A percentile compares a stretch with the other conserved stretches of the same genome.
These are phyloP conservation scores for Caenorhabditis sp. DNA, from an alignment of 2,888 invertebrate genomes.

Conservation along the genomic window DNA sequence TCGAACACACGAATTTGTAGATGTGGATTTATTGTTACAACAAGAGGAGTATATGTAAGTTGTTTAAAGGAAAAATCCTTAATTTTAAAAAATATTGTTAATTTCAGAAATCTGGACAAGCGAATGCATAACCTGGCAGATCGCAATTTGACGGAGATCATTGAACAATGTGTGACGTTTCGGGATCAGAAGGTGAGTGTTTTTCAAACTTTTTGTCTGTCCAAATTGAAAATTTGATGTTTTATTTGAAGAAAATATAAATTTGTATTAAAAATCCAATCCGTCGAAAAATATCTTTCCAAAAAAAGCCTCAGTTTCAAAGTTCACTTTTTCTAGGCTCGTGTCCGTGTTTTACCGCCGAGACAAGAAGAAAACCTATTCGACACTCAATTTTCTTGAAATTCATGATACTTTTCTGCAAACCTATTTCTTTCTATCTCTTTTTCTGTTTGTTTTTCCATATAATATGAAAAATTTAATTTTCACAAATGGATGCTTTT, in stretches of 20 bases:
- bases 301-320: no score
- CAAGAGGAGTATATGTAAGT: conserved; percentile 64
- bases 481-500: background rate
- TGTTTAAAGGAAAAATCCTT: background rate
- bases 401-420: no score
- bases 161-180: conserved; percentile 66
- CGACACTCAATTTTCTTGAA: background rate
- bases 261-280: no score
- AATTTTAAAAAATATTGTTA: no score
- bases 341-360: conserved; percentile 24
- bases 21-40: conserved; percentile 59
- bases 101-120: conserved; percentile 65
- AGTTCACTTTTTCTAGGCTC: conserved; percentile 5
- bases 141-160: conserved; percentile 63
- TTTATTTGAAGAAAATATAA: no score
- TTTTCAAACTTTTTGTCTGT: no score
- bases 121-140: conserved; percentile 65
- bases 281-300: no score
- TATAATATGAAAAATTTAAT: background rate
- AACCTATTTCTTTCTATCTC: background rate
- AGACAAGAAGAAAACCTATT: background rate
- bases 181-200: conserved; percentile 59
- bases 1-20: conserved; percentile 59
- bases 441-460: background rate
- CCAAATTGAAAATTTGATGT: no score